Base-by-base conservation (phyloP, 2,888 invertebrate genomes). In the Alentia gelatinosa region DNA sequence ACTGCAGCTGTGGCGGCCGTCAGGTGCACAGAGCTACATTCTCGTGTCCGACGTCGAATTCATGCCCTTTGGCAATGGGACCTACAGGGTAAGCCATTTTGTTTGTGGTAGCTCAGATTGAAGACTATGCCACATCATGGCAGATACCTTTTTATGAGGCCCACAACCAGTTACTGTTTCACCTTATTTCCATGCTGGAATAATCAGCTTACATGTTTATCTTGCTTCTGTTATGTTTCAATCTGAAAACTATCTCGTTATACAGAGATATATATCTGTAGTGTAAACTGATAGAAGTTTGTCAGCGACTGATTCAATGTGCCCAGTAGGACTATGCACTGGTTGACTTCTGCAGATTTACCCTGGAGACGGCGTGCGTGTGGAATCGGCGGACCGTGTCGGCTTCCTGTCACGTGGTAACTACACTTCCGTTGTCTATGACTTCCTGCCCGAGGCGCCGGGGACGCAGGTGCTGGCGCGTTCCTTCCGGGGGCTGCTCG, bases 391-490 rank as follows among this genome's bases (percentile, higher is more conserved):
- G 26, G 90, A 90, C 79, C 5, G 33, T 1, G 39, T 90, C 1
- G 90, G 90, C 33, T 90, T 90, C 56, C 47, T 90, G 33, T 90
- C 90, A 7, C 74, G 74, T 7, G 75, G 12, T 4, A 42, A 90
- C 30, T 26, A 26, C 75, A 40, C 90, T 4, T 50, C 75, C 19
- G 37, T 90, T 23, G 90, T 90, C 26, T 90, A 79, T 26, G 79
- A 90, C 50, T 90, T 90, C 47, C 42, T 40, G 15, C 86, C 86
- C 15, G 26, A n/a, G 30, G 42, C 47, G 42, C 42, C 42, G 0
- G 86, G 86, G 1, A 26, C 86, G 9, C 30, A n/a, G 33, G 47
- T 86, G n/a, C 15, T 86, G 7, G 86, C 47, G 33, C 42, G 50
- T 7, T 47, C 47, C 50, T 86, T 86, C 86, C 86, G 50, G 42